Evolutionary conservation across 2,113 vertebrate species (phyloP).

Genomic region (Perca schrenkii): DNA sequence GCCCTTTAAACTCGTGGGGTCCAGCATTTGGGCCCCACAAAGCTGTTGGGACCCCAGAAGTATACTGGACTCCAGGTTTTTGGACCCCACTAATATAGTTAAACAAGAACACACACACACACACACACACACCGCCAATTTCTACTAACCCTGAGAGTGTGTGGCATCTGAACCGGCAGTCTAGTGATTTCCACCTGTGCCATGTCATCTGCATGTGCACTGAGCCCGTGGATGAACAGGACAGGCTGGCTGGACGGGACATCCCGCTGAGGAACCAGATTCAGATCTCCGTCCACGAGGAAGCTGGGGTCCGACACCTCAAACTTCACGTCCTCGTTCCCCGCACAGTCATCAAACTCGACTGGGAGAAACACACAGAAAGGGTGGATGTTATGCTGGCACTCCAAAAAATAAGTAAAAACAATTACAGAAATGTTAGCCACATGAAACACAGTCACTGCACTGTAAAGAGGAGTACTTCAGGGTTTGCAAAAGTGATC

Average conservation of each 20-base stretch:
- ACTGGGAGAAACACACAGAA: slow-evolving; percentile 82
- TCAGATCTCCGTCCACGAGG: slow-evolving; percentile 86
- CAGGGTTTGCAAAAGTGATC: slow-evolving; percentile 22
- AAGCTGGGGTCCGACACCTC: slow-evolving; percentile 92
- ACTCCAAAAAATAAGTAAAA: neutral
- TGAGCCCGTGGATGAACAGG: slow-evolving; percentile 88
- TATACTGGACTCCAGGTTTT: too few species aligned
- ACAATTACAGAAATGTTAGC: neutral
- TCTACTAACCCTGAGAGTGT: slow-evolving; percentile 86
- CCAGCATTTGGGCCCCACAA: too few species aligned
- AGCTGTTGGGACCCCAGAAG: too few species aligned
- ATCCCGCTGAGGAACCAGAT: slow-evolving; percentile 86
- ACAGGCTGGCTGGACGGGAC: slow-evolving; percentile 79
- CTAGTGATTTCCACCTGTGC: slow-evolving; percentile 88
- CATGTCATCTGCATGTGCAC: slow-evolving; percentile 88
- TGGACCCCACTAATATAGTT: too few species aligned
- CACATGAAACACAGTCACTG: neutral
- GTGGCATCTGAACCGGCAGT: slow-evolving; percentile 74
- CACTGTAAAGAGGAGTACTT: neutral
- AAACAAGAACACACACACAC: neutral
- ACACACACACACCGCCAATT: neutral
- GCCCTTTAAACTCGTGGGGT: too few species aligned
- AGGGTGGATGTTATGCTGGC: neutral
- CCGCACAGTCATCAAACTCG: slow-evolving; percentile 93
- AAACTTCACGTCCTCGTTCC: slow-evolving; percentile 89